phyloP scores from a whole-genome alignment of 2,888 invertebrate species.

The Neria commutata region DNA sequence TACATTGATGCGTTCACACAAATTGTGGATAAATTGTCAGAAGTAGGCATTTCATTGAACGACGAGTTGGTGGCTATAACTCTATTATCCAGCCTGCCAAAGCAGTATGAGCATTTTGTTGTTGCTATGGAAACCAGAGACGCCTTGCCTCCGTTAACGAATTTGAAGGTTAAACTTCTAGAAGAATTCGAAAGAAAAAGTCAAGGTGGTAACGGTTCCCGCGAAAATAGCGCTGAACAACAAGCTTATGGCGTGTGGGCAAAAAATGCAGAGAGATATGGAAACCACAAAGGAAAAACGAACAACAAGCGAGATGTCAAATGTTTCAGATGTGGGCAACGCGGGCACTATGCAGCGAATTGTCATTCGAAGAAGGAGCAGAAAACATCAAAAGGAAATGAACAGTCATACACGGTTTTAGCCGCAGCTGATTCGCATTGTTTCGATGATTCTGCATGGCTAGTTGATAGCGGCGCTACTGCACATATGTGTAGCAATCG shows the following conservation, averaged over 20 bases:
- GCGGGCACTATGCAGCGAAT: conserved; percentile 11
- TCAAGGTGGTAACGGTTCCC: too few relatives aligned
- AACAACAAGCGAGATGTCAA: not conserved
- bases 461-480: conserved; percentile 26
- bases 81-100: conserved; percentile 24
- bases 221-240: too few relatives aligned
- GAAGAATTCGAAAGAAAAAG: too few relatives aligned
- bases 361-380: not conserved
- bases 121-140: conserved; percentile 31
- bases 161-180: conserved; percentile 24
- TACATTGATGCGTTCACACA: conserved; percentile 25
- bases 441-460: too few relatives aligned
- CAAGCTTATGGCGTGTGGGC: conserved; percentile 21
- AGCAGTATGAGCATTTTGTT: conserved; percentile 24
- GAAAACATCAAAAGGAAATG: too few relatives aligned
- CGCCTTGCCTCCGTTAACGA: conserved; percentile 15
- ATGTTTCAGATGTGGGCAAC: conserved; percentile 1
- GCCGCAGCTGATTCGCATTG: too few relatives aligned
- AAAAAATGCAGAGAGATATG: too few relatives aligned
- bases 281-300: not conserved
- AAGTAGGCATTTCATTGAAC: conserved; percentile 19
- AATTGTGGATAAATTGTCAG: conserved; percentile 25
- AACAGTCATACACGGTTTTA: too few relatives aligned
- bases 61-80: conserved; percentile 28
- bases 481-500: conserved; percentile 25